These are phyloP conservation scores for Anhinga rufa DNA, from an alignment of 2,113 vertebrate species.

Conservation along the genomic window DNA sequence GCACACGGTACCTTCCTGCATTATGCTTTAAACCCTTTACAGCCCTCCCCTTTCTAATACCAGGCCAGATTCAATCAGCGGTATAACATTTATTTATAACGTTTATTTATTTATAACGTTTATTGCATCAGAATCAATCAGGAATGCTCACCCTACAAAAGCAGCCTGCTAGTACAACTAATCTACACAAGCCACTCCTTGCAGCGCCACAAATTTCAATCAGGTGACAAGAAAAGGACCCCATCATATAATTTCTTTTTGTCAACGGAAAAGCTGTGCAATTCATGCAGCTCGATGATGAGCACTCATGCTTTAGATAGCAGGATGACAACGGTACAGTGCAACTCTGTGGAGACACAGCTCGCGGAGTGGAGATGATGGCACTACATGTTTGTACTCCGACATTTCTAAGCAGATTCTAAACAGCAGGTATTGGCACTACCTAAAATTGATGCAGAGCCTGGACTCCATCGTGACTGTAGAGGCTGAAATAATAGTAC, in stretches of 20 bases:
- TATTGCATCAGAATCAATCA: background rate
- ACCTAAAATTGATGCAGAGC: background rate
- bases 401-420: background rate
- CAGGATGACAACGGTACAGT: background rate
- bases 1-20: background rate
- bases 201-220: background rate
- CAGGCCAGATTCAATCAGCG: background rate
- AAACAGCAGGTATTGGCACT: background rate
- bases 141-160: background rate
- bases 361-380: accelerated
- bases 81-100: background rate
- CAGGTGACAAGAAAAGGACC: background rate
- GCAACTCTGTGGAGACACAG: background rate
- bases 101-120: no score
- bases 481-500: background rate
- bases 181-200: background rate
- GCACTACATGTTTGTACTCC: no score
- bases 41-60: background rate
- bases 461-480: background rate
- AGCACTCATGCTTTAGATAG: background rate
- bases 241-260: background rate
- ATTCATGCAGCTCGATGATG: background rate
- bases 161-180: background rate
- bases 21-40: background rate
- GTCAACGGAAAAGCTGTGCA: background rate